Conservation (phyloP, 2,888 invertebrate species). For the Ormia ochracea region DNA sequence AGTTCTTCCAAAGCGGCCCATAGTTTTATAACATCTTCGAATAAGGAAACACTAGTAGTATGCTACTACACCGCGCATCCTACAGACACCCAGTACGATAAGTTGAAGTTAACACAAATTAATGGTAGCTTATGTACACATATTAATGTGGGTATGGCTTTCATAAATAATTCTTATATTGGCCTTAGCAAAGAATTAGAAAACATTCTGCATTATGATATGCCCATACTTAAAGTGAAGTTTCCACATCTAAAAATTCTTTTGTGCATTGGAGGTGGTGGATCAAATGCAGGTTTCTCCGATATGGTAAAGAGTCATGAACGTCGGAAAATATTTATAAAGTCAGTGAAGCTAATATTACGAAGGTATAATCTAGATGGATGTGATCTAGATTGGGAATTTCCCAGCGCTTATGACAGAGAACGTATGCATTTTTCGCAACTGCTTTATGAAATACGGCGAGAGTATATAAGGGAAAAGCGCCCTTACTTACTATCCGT, state of each 20-base stretch:
- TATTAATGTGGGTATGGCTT: slow-evolving; percentile 87
- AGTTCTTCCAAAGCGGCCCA: neutral
- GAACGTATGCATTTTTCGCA: slow-evolving; percentile 86
- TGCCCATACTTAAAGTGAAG: slow-evolving; percentile 78
- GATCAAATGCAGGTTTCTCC: slow-evolving; percentile 82
- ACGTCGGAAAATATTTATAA: slow-evolving; percentile 82
- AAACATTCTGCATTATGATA: slow-evolving; percentile 69
- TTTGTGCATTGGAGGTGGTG: slow-evolving; percentile 83
- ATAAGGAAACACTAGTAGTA: slow-evolving; percentile 71
- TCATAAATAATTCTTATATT: slow-evolving; percentile 81
- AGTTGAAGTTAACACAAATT: slow-evolving; percentile 79
- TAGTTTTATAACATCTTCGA: slow-evolving; percentile 30
- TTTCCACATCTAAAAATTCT: slow-evolving; percentile 86
- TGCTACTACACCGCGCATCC: slow-evolving; percentile 84
- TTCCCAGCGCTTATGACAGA: slow-evolving; percentile 82
- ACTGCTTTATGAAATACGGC: slow-evolving; percentile 84
- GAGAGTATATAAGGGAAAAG: slow-evolving; percentile 81
- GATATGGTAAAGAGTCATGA: slow-evolving; percentile 85
- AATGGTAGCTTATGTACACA: slow-evolving; percentile 88
- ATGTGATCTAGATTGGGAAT: slow-evolving; percentile 89
- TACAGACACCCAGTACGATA: slow-evolving; percentile 63
- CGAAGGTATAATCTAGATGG: slow-evolving; percentile 73
- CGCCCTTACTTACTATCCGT: slow-evolving; percentile 82
- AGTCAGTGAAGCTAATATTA: slow-evolving; percentile 77
- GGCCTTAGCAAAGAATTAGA: slow-evolving; percentile 77